phyloP scores from a whole-genome alignment of 2,888 invertebrate species.

The Aspidiotus rigidus region DNA sequence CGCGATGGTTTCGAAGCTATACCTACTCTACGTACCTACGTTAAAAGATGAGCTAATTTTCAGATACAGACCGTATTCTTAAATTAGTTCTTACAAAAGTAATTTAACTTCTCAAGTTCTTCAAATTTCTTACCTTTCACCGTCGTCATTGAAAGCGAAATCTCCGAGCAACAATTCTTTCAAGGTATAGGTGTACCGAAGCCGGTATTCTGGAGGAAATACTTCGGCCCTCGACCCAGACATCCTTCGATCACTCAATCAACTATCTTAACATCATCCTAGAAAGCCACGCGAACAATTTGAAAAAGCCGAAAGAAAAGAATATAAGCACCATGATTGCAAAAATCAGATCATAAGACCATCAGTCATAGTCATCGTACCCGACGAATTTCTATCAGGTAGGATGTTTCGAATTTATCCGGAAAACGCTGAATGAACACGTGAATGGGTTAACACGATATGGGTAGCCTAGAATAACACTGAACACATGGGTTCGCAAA shows the following conservation, averaged over 20 bases:
- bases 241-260: conserved; percentile 2
- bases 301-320: no score
- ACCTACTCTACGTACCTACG: no score
- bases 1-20: no score
- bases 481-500: conserved; percentile 18
- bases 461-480: conserved; percentile 8
- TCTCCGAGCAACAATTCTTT: conserved; percentile 68
- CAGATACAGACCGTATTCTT: no score
- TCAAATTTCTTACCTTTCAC: conserved; percentile 56
- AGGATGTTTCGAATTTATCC: background rate
- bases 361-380: no score
- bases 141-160: conserved; percentile 65
- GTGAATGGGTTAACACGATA: conserved; percentile 6
- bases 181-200: conserved; percentile 53
- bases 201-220: conserved; percentile 42
- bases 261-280: no score
- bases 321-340: no score
- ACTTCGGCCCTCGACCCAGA: conserved; percentile 17
- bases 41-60: no score
- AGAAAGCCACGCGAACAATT: no score
- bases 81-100: no score
- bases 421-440: background rate
- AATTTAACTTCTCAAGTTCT: no score
- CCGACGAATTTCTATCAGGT: background rate
- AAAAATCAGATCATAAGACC: no score